Conservation (phyloP, 2,888 invertebrate genomes). For the Nomada fucata region DNA sequence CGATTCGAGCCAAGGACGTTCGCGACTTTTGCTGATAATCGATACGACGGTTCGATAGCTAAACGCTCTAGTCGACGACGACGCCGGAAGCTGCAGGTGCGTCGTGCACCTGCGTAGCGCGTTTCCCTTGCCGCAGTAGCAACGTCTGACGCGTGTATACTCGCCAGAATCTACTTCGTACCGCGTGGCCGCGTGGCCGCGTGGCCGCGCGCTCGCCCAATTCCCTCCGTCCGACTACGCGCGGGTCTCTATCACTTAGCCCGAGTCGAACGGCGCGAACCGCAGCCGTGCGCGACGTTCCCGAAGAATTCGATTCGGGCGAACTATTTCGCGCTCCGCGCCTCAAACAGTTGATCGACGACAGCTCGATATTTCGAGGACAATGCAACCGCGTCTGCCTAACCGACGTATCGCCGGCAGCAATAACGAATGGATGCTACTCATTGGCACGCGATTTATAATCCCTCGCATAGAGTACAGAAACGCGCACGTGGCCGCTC, state of each 20-base stretch:
- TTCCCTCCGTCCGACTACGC: constrained; percentile 9
- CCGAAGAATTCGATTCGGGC: no score
- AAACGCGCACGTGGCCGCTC: constrained; percentile 76
- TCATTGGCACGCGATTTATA: constrained; percentile 82
- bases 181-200: no score
- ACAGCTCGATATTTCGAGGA: constrained; percentile 60
- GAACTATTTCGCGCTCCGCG: no score
- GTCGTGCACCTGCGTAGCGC: background rate
- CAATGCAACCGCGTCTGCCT: constrained; percentile 66
- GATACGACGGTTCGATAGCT: constrained; percentile 64
- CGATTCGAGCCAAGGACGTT: background rate
- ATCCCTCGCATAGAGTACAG: constrained; percentile 69
- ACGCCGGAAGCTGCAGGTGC: constrained; percentile 39
- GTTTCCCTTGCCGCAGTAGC: background rate
- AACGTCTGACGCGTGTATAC: background rate
- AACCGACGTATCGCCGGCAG: constrained; percentile 77
- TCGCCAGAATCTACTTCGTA: background rate
- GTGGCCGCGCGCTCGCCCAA: background rate
- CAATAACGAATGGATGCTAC: constrained; percentile 82
- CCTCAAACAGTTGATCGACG: background rate
- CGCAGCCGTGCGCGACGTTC: constrained; percentile 30
- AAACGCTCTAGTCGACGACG: constrained; percentile 62
- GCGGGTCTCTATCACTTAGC: background rate
- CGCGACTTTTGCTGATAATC: constrained; percentile 74
- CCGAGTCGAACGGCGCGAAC: constrained; percentile 42